Base-by-base conservation (phyloP, 2,797 vertebrate species). In the Poecilia gillii region DNA sequence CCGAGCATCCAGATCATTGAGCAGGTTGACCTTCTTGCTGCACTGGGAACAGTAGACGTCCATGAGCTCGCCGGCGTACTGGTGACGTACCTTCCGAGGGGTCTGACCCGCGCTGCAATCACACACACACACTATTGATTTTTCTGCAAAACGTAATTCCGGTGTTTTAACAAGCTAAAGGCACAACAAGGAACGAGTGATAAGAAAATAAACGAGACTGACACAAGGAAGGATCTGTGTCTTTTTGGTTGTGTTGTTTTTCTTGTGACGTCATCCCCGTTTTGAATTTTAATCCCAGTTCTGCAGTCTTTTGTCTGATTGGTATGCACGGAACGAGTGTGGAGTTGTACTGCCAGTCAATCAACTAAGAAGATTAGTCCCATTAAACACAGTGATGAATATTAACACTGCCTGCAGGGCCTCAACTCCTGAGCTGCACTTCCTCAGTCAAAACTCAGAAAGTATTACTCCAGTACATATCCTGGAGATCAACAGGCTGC, bases 41-140 rank as follows among this genome's bases (percentile, higher is more conserved):
- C 98, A 99, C 92, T 99, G 98, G n/a, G 97, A 97, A 91, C 98
- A 99, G 95, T 98, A 99, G 78, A 98, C 95, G 68, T 99, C 97
- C 93, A 97, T 95, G 43, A 96, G 86, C 71, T 98, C 98, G 0
- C 91, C 95, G 55, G 94, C 95, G 94, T 97, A 98, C 74, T 95
- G 78, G 45, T 97, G 96, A 75, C 96, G 96, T 91, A 95, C 95
- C 93, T 97, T 99, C 82, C 96, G 95, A 25, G 98, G 98, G 1
- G 98, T 99, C 93, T 99, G 98, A 43, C 97, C 97, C 18, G 97
- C 98, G 73, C 98, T 99, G 95, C 81, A 53, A 70, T 41, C 41
- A 84, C 68, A 91, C 73, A 83, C 25, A 78, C 47, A 79, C 11
- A 72, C 14, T 0, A 33, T 66, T 6, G 66, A 28, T 66, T n/a